Percentiles rank a stretch among this genome's conserved stretches.
phyloP scores from a whole-genome alignment of 2,888 invertebrate genomes.

The Apantesis nais region DNA sequence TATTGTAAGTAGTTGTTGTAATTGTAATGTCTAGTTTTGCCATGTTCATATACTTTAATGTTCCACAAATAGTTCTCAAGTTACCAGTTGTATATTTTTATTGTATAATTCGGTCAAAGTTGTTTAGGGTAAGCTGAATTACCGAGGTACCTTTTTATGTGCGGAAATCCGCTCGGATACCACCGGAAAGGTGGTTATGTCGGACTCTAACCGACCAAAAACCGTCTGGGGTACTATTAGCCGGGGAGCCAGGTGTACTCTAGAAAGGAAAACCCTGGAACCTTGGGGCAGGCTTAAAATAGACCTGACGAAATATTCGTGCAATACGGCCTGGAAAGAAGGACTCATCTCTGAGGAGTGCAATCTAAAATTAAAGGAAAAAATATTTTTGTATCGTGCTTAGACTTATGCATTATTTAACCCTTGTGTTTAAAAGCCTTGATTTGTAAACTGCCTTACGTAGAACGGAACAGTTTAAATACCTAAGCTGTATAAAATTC shows the following conservation, averaged over 20 bases:
- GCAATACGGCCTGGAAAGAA: no score
- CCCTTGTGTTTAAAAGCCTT: background rate
- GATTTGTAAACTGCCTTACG: background rate
- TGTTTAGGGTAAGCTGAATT: conserved; percentile 33
- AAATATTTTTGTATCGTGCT: no score
- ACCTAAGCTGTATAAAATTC: background rate
- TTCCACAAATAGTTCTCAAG: conserved; percentile 29
- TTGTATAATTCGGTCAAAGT: conserved; percentile 30
- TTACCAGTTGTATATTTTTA: conserved; percentile 42
- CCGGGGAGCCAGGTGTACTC: no score
- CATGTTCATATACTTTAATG: conserved; percentile 25
- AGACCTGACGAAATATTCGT: conserved; percentile 49
- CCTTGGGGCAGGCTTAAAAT: conserved; percentile 40
- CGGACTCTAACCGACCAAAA: no score
- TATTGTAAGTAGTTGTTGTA: conserved; percentile 31
- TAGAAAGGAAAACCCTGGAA: no score
- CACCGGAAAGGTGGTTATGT: no score
- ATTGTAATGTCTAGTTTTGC: conserved; percentile 26
- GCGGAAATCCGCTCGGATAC: no score
- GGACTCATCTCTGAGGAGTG: no score
- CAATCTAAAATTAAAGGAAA: no score
- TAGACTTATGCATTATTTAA: background rate
- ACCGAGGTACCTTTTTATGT: conserved; percentile 33
- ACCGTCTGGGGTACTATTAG: no score
- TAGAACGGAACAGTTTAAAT: background rate